These are phyloP conservation scores for Tupaia tana DNA, from an alignment of 2,113 vertebrate species.

Conservation along the genomic window DNA sequence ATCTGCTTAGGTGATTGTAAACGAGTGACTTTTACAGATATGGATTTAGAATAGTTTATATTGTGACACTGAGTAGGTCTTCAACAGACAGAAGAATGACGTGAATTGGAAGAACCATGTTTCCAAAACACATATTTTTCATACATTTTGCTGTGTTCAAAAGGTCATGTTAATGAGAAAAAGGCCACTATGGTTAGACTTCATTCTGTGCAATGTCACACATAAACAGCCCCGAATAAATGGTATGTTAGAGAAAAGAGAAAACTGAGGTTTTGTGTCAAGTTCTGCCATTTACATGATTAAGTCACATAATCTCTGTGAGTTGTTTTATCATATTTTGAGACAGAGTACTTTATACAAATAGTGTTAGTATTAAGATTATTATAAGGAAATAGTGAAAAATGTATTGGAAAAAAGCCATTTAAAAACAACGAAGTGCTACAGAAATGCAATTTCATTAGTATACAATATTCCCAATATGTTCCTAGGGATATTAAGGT, in stretches of 20 bases:
- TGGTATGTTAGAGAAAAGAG: neutral
- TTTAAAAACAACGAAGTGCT: neutral
- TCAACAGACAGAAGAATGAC: neutral
- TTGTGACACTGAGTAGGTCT: neutral
- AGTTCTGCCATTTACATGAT: neutral
- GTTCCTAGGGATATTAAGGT: neutral
- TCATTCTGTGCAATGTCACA: neutral
- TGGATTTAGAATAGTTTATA: neutral
- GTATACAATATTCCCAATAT: neutral
- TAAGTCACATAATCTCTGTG: neutral
- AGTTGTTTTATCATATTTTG: neutral
- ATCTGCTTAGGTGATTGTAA: neutral
- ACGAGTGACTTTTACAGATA: neutral
- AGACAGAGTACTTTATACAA: neutral
- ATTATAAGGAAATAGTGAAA: neutral
- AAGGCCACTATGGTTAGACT: neutral
- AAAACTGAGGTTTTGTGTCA: neutral
- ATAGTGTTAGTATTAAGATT: neutral
- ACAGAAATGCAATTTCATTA: constrained; percentile 2
- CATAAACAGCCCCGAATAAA: neutral
- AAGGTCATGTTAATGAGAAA: neutral
- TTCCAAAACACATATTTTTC: constrained; percentile 1
- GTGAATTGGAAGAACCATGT: neutral
- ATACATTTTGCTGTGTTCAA: neutral
- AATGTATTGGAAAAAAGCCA: neutral